phyloP scores from a whole-genome alignment of 1,140 invertebrate species.

The Chlorops oryzae region DNA sequence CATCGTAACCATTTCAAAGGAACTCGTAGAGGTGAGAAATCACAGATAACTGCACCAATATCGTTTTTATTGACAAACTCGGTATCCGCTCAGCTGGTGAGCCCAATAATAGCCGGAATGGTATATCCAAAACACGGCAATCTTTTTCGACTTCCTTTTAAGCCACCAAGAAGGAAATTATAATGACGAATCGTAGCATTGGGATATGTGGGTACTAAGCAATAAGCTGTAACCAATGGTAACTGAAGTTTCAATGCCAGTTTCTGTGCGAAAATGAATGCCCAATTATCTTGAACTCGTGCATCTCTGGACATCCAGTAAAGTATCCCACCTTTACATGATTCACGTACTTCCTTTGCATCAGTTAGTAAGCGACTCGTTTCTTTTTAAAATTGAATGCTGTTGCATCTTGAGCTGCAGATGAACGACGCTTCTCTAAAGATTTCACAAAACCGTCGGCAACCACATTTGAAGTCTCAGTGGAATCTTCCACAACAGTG shows the following conservation, averaged over 20 bases:
- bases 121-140: conserved; percentile 66
- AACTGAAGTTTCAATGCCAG: conserved; percentile 74
- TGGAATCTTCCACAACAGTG: no score
- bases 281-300: conserved; percentile 88
- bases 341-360: conserved; percentile 59
- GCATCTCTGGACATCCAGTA: conserved; percentile 90
- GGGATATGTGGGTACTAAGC: conserved; percentile 71
- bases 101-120: conserved; percentile 73
- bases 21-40: conserved; percentile 73
- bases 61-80: conserved; percentile 64
- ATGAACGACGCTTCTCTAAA: conserved; percentile 47
- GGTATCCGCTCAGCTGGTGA: conserved; percentile 65
- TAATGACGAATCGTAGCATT: conserved; percentile 75
- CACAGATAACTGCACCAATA: conserved; percentile 74
- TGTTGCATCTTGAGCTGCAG: conserved; percentile 55
- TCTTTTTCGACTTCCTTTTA: conserved; percentile 67
- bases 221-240: conserved; percentile 80
- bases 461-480: no score
- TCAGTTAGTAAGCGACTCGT: conserved; percentile 65
- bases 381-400: conserved; percentile 77
- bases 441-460: conserved; percentile 18
- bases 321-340: conserved; percentile 53
- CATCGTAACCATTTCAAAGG: conserved; percentile 67
- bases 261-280: conserved; percentile 78
- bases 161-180: conserved; percentile 50